Base-by-base conservation (phyloP, 2,888 invertebrate genomes). In the Clunio marinus region DNA sequence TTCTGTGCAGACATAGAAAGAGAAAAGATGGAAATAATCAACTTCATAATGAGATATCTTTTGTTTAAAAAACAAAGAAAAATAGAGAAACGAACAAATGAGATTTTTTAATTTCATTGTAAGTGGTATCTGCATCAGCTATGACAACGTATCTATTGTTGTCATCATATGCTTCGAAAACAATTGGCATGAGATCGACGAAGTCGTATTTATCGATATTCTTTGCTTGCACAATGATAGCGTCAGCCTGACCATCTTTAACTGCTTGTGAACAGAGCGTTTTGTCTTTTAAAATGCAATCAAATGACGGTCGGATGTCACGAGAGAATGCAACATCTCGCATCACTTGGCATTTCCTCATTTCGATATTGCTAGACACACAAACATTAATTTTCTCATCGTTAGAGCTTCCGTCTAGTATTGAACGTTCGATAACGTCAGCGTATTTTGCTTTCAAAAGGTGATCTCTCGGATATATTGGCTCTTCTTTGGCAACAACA, bases 301-400 rank as follows among this genome's bases (percentile, higher is more conserved):
- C 87, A 59, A 94, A 82, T 71, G 86, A 84, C 0, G 95, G 95
- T 4, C 91, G 82, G 46, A 91, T 86, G 74, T 91, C 88, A 69
- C 91, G 82, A 1, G 91, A 88, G 76, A 86, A 88, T 0, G 91
- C 88, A 28, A 88, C 88, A 70, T 83, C 82, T 0, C 84, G 82
- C 74, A 93, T 83, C 0, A 84, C 83, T 13, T 83, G 79, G 74
- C 95, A 95, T 76, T 95, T 95, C 17, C 83, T 81, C 70, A 85
- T 75, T 71, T 89, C 91, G 1, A 83, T 83, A 35, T 84, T 82
- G 1, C 82, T 82, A 15, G 83, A 83, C 10, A 88, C 86, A 74
- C 92, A 92, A 73, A 88, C 35, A 8, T 51, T 28, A 5, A 66
- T 55, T 20, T 66, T 28, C 22, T 66, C 66, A 32, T 66, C 66